phyloP scores from a whole-genome alignment of 2,113 vertebrate species.

The Saimiri boliviensis region DNA sequence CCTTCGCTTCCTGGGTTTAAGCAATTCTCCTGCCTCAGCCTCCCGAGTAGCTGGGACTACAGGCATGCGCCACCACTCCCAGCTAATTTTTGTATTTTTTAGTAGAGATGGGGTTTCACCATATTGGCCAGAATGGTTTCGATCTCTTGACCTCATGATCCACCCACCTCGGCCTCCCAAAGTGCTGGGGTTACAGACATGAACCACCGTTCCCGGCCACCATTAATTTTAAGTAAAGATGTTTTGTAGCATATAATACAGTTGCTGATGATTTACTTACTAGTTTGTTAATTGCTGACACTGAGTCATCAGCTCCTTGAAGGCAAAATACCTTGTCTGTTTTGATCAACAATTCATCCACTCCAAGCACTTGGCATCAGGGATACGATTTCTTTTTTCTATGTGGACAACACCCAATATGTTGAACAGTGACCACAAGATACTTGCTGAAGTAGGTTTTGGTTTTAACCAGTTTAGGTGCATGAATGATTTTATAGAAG shows the following conservation, averaged over 20 bases:
- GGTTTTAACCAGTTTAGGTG: constrained; percentile 8
- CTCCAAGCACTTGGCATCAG: background rate
- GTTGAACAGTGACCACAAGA: background rate
- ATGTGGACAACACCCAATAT: background rate
- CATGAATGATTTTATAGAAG: constrained; percentile 19
- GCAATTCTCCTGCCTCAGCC: too few relatives aligned
- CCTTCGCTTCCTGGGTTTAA: too few relatives aligned
- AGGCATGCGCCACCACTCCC: too few relatives aligned
- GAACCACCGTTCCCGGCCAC: background rate
- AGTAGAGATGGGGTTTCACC: too few relatives aligned
- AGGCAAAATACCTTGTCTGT: background rate
- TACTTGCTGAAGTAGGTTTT: background rate
- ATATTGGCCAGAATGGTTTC: too few relatives aligned
- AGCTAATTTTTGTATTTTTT: too few relatives aligned
- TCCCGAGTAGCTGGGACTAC: too few relatives aligned
- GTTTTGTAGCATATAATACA: background rate
- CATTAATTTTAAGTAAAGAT: background rate
- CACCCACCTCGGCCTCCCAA: too few relatives aligned
- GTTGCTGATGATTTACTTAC: background rate
- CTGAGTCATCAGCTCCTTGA: background rate
- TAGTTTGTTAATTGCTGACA: background rate
- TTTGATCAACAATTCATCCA: background rate
- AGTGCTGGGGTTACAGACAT: too few relatives aligned
- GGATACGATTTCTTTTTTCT: background rate
- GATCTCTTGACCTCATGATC: too few relatives aligned